Percentiles rank a stretch among this genome's conserved stretches.
Conservation (phyloP, 1,140 invertebrate species). For the Episyrphus balteatus region DNA sequence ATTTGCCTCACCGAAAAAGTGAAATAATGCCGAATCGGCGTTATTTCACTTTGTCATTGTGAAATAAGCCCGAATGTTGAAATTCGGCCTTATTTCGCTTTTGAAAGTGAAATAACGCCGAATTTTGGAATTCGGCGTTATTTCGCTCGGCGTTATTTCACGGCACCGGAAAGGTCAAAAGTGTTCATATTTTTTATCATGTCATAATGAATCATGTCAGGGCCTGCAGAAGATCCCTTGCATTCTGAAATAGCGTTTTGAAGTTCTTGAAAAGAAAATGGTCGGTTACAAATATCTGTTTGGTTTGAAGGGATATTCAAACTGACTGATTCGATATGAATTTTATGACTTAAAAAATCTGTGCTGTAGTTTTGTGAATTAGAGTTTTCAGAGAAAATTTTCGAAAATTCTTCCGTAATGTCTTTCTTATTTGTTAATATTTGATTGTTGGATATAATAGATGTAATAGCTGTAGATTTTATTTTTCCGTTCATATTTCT, state of each 20-base stretch:
- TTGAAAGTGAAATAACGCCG: too few relatives aligned
- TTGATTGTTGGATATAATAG: not conserved
- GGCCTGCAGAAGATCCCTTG: conserved; percentile 5
- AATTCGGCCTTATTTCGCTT: too few relatives aligned
- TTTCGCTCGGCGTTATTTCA: too few relatives aligned
- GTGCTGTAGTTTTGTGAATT: not conserved
- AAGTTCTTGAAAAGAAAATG: not conserved
- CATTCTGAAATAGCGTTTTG: not conserved
- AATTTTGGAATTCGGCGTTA: too few relatives aligned
- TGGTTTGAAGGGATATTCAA: not conserved
- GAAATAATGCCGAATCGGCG: too few relatives aligned
- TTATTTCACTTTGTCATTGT: too few relatives aligned
- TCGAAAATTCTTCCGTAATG: not conserved
- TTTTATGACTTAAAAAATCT: not conserved
- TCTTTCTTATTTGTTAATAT: not conserved
- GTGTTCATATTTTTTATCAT: conserved; percentile 5
- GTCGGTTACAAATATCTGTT: not conserved
- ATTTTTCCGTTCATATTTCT: not conserved
- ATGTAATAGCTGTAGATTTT: not conserved
- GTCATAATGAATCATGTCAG: conserved; percentile 10
- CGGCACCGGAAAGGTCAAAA: not conserved
- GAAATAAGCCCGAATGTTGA: too few relatives aligned
- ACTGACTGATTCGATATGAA: not conserved
- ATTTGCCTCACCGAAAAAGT: too few relatives aligned
- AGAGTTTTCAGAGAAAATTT: not conserved